Conservation (phyloP, 2,797 vertebrate genomes). For the Protonibea diacanthus region DNA sequence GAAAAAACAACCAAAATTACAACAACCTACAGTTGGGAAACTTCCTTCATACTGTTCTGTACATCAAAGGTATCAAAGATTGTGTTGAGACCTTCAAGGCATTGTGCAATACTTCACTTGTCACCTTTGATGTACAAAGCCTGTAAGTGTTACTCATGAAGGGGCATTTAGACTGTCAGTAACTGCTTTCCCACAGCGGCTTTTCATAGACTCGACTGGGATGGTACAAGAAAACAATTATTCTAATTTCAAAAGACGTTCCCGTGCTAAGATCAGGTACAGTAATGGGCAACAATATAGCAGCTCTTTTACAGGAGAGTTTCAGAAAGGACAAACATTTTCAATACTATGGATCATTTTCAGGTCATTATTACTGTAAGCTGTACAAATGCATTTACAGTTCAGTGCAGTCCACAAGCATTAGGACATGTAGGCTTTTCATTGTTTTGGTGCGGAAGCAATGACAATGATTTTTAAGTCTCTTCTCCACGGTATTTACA, state of each 20-base stretch:
- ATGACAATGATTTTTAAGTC: neutral
- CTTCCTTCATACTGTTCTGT: constrained; percentile 5
- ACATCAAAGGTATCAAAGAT: constrained; percentile 19
- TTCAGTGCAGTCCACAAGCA: constrained; percentile 9
- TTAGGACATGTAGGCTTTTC: neutral
- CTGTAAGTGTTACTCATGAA: constrained; percentile 46
- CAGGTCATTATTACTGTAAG: constrained; percentile 28
- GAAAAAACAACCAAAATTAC: constrained; percentile 2
- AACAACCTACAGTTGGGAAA: neutral
- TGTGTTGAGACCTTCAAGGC: constrained; percentile 36
- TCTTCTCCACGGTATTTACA: constrained; percentile 1
- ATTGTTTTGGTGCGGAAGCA: constrained; percentile 29
- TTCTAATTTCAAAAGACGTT: constrained; percentile 33
- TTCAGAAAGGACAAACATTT: constrained; percentile 38
- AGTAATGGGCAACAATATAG: constrained; percentile 22
- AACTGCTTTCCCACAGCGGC: constrained; percentile 40
- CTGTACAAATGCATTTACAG: constrained; percentile 49
- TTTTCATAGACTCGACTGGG: constrained; percentile 21
- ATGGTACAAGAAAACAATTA: constrained; percentile 43
- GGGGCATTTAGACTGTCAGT: constrained; percentile 34
- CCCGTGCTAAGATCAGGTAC: constrained; percentile 10
- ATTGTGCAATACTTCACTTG: constrained; percentile 28
- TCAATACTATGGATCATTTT: constrained; percentile 51
- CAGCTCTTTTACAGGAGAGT: constrained; percentile 3
- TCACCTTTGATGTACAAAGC: constrained; percentile 51